phyloP scores from a whole-genome alignment of 2,888 invertebrate genomes.

The Parnassius smintheus region DNA sequence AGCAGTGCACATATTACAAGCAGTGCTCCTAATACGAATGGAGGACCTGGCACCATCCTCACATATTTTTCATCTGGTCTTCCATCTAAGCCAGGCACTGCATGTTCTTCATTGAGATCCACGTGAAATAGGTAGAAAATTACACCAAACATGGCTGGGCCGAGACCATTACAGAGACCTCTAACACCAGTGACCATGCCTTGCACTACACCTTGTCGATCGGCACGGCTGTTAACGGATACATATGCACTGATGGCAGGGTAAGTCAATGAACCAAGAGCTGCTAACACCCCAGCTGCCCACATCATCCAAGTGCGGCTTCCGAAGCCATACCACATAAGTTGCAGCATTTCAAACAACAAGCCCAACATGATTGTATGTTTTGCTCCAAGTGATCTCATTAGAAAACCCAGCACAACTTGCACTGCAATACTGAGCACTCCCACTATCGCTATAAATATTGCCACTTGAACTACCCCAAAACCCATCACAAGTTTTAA shows the following conservation, averaged over 20 bases:
- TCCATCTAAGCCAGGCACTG: constrained; percentile 40
- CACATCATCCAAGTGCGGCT: constrained; percentile 99
- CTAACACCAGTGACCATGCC: constrained; percentile 99
- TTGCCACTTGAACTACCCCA: constrained; percentile 95
- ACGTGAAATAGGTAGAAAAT: constrained; percentile 99
- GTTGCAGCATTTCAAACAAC: constrained; percentile 96
- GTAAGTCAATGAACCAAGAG: constrained; percentile 97
- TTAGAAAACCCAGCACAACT: constrained; percentile 90
- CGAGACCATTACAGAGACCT: constrained; percentile 98
- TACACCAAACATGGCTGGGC: constrained; percentile 98
- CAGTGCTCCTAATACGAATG: constrained; percentile 98
- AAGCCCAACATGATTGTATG: constrained; percentile 98
- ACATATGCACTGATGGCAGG: constrained; percentile 99
- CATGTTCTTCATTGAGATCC: constrained; percentile 91
- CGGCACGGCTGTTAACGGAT: constrained; percentile 98
- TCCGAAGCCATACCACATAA: constrained; percentile 98
- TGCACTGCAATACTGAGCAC: constrained; percentile 97
- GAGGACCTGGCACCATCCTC: constrained; percentile 96
- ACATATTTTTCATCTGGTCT: constrained; percentile 73
- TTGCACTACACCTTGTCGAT: constrained; percentile 97
- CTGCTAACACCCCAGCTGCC: constrained; percentile 98
- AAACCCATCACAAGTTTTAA: constrained; percentile 98
- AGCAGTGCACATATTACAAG: constrained; percentile 97
- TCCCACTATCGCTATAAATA: constrained; percentile 98
- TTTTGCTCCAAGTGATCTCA: constrained; percentile 94